Evolutionary conservation across 1,140 invertebrate species (phyloP).

Genomic region (Carposina sasakii): DNA sequence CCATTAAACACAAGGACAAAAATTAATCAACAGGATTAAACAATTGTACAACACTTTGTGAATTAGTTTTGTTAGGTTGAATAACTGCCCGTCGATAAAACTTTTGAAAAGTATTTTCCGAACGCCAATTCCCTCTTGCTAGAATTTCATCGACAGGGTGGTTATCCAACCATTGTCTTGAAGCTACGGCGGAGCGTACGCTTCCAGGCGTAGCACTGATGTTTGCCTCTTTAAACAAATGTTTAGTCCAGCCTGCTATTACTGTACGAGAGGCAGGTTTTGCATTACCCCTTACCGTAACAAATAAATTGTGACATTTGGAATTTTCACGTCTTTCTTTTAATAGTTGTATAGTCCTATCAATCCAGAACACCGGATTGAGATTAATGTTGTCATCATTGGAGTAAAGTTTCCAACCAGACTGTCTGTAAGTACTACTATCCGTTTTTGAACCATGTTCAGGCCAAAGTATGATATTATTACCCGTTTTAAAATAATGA

Average conservation of each 20-base stretch:
- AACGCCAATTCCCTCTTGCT: constrained; percentile 1
- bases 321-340: background rate
- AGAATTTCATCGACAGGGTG: background rate
- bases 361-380: background rate
- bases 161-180: background rate
- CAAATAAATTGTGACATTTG: background rate
- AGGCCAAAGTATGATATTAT: constrained; percentile 19
- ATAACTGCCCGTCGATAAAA: background rate
- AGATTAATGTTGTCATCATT: background rate
- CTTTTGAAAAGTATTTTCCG: background rate
- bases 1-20: too few relatives aligned
- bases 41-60: too few relatives aligned
- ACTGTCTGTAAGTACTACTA: background rate
- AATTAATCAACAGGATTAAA: too few relatives aligned
- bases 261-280: constrained; percentile 26
- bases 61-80: too few relatives aligned
- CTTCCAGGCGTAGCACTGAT: constrained; percentile 23
- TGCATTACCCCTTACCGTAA: constrained; percentile 19
- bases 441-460: constrained; percentile 28
- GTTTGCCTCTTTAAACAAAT: constrained; percentile 15
- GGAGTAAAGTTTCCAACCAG: constrained; percentile 8
- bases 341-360: background rate
- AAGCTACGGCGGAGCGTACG: background rate
- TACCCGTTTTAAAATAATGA: background rate
- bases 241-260: constrained; percentile 32